Evolutionary conservation across 1,140 invertebrate species (phyloP), one percentile per base, ranked within the genome.

Genomic region (Melipona quadrifasciata): DNA sequence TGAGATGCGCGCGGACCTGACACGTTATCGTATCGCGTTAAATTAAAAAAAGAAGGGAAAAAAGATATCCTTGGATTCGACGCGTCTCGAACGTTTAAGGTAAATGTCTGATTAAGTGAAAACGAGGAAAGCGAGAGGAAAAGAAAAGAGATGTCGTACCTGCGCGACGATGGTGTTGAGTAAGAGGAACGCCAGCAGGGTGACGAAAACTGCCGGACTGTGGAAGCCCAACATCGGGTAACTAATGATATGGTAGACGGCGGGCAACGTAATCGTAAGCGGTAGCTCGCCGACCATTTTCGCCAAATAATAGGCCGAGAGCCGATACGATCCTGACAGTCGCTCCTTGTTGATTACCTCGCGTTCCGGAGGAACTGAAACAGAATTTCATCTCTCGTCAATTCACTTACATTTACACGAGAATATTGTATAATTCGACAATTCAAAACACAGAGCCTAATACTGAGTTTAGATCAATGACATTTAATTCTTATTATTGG

Each of bases 261-360:
- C 96, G 75, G 97, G 97, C 89, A 98, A 92, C 27, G 97, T 96
- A 82, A 98, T 96, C 14, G 97, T 97, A 84, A 98, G 91, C 2
- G 97, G 97, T 87, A 98, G 93, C 94, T 98, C 98, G 73, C 97
- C 97, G 68, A 97, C 96, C 97, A 98, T 98, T 95, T 98, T 98
- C 72, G 98, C 97, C 89, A 98, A 92, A 94, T 98, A 98, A 92
- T 98, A 98, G 12, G 98, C 97, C 47, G 97, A 98, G 57, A 98
- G 94, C 73, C 98, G 95, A 92, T 98, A 98, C 58, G 97, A 97
- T 53, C 97, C 98, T 27, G 97, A 97, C 85, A 96, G 94, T 80
- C 97, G 94, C 93, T 98, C 98, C 93, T 98, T 98, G 91, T 97
- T 97, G 79, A 98, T 97, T 2, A 98, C 97, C 94, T 97, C 97